A percentile compares a stretch with the other conserved stretches of the same genome.
Conservation (phyloP, 2,888 invertebrate genomes). For the Chrysodeixis includens region DNA sequence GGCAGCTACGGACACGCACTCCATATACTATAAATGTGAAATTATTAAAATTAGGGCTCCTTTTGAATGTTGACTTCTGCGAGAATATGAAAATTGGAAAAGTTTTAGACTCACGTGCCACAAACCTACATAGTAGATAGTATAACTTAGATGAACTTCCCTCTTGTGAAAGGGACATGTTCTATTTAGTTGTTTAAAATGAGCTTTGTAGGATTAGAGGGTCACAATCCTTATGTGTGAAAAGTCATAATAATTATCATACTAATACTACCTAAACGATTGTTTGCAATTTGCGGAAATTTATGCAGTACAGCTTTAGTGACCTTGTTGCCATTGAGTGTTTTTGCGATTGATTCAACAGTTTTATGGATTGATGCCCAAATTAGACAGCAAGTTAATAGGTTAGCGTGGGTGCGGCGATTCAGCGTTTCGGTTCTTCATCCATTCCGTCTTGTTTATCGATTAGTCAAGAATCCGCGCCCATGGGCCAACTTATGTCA, state of each 20-base stretch:
- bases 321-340: conserved; percentile 50
- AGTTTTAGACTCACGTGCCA: conserved; percentile 68
- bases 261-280: background rate
- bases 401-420: conserved; percentile 80
- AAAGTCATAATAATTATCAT: background rate
- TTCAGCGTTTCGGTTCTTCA: conserved; percentile 76
- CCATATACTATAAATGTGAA: conserved; percentile 76
- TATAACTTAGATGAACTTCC: conserved; percentile 44
- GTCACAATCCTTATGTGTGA: background rate
- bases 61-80: conserved; percentile 73
- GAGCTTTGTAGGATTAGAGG: background rate
- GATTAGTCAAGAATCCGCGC: conserved; percentile 87
- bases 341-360: conserved; percentile 61
- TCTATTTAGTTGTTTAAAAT: background rate
- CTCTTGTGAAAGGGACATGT: conserved; percentile 25
- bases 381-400: conserved; percentile 78
- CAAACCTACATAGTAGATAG: conserved; percentile 53
- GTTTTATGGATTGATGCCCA: conserved; percentile 78
- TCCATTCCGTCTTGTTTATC: conserved; percentile 85
- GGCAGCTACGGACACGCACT: conserved; percentile 78
- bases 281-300: background rate
- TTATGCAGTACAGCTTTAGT: conserved; percentile 14
- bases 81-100: conserved; percentile 76
- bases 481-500: conserved; percentile 89
- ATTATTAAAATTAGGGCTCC: conserved; percentile 80